These are phyloP conservation scores for Acropternis orthonyx DNA, from an alignment of 2,797 vertebrate species.

Conservation along the genomic window DNA sequence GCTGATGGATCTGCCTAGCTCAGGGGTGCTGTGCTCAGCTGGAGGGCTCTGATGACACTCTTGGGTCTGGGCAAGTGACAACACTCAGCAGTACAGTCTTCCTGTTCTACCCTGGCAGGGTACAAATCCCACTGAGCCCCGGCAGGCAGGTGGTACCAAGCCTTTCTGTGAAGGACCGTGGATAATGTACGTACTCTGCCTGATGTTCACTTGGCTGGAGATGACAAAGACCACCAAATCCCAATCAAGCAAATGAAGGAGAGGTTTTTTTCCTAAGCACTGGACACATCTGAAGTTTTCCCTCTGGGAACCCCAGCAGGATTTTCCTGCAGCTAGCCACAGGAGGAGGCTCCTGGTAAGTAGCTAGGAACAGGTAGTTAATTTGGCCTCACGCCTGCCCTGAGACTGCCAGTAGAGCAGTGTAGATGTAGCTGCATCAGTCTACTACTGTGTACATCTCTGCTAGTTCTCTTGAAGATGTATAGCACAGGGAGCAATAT, in stretches of 20 bases:
- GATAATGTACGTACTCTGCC: background rate
- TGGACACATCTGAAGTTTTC: background rate
- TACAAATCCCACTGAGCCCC: background rate
- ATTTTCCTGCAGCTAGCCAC: background rate
- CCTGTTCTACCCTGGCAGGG: background rate
- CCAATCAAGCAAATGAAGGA: background rate
- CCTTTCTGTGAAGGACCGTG: background rate
- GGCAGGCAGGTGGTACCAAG: background rate
- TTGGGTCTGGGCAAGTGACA: background rate
- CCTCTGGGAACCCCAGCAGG: background rate
- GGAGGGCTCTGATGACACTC: background rate
- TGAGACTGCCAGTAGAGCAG: background rate
- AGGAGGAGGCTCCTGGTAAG: background rate
- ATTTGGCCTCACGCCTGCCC: background rate
- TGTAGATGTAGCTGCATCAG: background rate
- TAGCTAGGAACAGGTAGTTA: background rate
- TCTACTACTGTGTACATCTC: background rate
- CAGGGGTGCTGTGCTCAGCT: fast-evolving
- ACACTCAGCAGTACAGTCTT: background rate
- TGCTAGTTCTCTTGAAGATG: background rate
- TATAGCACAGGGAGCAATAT: background rate
- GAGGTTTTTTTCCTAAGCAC: background rate
- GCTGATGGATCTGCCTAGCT: background rate
- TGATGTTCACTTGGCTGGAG: background rate
- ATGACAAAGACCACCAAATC: background rate